phyloP scores from a whole-genome alignment of 2,113 vertebrate genomes.

The Noturus placidus region DNA sequence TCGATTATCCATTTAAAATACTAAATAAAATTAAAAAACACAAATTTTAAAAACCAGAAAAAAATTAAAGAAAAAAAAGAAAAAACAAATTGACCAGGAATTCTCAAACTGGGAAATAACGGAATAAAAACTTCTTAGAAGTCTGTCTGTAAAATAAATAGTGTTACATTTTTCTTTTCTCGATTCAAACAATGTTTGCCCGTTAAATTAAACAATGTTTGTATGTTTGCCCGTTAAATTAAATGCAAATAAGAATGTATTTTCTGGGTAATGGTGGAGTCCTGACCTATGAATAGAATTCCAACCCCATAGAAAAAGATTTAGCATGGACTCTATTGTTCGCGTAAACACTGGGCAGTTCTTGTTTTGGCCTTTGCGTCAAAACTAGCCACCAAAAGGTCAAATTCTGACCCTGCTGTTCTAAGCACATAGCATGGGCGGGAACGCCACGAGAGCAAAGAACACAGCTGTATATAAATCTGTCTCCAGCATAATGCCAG shows the following conservation, averaged over 20 bases:
- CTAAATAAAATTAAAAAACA: no score
- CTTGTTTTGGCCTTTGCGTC: conserved; percentile 26
- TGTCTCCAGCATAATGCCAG: conserved; percentile 11
- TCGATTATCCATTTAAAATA: no score
- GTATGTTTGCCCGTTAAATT: not conserved
- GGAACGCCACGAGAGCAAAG: not conserved
- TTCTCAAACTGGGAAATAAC: not conserved
- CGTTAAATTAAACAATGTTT: not conserved
- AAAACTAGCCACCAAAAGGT: conserved; percentile 5
- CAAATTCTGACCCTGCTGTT: not conserved
- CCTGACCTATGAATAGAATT: conserved; percentile 9
- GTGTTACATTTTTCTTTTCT: not conserved
- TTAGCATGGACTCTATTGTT: not conserved
- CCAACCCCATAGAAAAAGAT: not conserved
- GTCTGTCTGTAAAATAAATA: not conserved
- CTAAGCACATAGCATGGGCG: not conserved
- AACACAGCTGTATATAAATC: conserved; percentile 7
- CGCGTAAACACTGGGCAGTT: conserved; percentile 6
- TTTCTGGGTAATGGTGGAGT: not conserved
- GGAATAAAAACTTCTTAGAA: not conserved
- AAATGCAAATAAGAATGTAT: not conserved
- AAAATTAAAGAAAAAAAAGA: no score
- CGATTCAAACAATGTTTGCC: not conserved
- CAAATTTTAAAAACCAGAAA: no score
- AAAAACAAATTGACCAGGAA: no score